Conservation (phyloP, 2,888 invertebrate species). For the Hirtodrosophila histrioides region DNA sequence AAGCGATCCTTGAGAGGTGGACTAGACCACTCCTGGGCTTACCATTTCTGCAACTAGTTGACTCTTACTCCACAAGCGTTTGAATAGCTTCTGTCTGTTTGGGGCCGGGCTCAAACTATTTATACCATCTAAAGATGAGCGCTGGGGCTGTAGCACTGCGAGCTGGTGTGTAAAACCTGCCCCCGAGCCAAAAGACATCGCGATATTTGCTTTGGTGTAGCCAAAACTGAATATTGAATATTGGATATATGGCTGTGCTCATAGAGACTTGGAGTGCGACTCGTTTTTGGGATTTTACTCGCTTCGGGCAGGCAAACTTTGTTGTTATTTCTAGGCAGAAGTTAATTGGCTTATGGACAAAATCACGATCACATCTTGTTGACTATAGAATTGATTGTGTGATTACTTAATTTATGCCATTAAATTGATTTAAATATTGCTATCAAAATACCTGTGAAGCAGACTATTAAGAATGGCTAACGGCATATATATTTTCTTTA, state of each 20-base stretch:
- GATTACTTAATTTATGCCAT: constrained; percentile 45
- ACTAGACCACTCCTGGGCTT: constrained; percentile 15
- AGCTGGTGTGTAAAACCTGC: constrained; percentile 24
- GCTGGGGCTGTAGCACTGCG: constrained; percentile 9
- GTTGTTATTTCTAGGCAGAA: constrained; percentile 2
- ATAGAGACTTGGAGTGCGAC: constrained; percentile 3
- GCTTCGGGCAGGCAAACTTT: constrained; percentile 17
- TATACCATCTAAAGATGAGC: constrained; percentile 46
- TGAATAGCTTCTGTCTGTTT: constrained; percentile 65
- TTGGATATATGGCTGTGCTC: constrained; percentile 10
- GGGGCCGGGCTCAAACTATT: constrained; percentile 44
- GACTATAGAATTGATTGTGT: constrained; percentile 30
- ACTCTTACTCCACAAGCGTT: constrained; percentile 61
- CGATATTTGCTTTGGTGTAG: constrained; percentile 31
- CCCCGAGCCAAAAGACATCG: constrained; percentile 10
- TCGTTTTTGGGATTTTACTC: constrained; percentile 6
- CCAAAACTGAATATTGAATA: constrained; percentile 22
- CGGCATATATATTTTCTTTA: constrained; percentile 22
- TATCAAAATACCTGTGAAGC: constrained; percentile 15
- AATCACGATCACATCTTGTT: constrained; percentile 34
- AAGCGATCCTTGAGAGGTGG: constrained; percentile 5
- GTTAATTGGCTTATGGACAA: constrained; percentile 21
- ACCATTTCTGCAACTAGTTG: constrained; percentile 57
- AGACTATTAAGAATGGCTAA: constrained; percentile 20
- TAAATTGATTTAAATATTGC: constrained; percentile 38